Conservation (phyloP, 2,113 vertebrate species). For the Poeciliopsis retropinna region DNA sequence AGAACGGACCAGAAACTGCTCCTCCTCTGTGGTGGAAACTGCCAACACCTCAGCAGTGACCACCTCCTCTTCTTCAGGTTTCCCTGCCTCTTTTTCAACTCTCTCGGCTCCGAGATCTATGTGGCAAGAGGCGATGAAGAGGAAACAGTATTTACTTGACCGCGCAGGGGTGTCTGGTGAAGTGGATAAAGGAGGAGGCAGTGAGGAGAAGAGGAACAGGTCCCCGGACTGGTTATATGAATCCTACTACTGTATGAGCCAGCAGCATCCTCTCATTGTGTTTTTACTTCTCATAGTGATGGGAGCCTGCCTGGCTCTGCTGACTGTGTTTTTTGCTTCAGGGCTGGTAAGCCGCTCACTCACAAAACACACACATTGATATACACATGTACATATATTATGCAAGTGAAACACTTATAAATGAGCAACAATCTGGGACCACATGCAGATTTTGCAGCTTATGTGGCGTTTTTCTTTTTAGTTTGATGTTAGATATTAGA, state of each 20-base stretch:
- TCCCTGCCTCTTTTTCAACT: constrained; percentile 47
- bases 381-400: neutral
- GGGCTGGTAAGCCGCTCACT: constrained; percentile 89
- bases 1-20: constrained; percentile 55
- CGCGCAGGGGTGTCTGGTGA: constrained; percentile 55
- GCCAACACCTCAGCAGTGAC: constrained; percentile 51
- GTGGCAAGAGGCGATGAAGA: constrained; percentile 89
- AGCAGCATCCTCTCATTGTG: constrained; percentile 97
- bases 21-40: constrained; percentile 67
- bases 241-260: constrained; percentile 98
- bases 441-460: neutral
- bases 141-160: constrained; percentile 79
- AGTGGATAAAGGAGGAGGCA: constrained; percentile 62
- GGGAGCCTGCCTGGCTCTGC: constrained; percentile 94
- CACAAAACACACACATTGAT: constrained; percentile 24
- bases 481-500: neutral
- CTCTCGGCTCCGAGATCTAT: constrained; percentile 76
- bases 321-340: constrained; percentile 95
- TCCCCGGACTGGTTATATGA: constrained; percentile 96
- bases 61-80: constrained; percentile 34
- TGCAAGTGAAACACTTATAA: constrained; percentile 5
- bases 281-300: constrained; percentile 98
- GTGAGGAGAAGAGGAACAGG: constrained; percentile 77
- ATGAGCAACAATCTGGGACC: neutral
- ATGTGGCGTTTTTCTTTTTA: neutral